Percentiles rank a stretch among this genome's conserved stretches.
These are phyloP conservation scores for Elymnias hypermnestra DNA, from an alignment of 1,140 invertebrate species.

Conservation along the genomic window DNA sequence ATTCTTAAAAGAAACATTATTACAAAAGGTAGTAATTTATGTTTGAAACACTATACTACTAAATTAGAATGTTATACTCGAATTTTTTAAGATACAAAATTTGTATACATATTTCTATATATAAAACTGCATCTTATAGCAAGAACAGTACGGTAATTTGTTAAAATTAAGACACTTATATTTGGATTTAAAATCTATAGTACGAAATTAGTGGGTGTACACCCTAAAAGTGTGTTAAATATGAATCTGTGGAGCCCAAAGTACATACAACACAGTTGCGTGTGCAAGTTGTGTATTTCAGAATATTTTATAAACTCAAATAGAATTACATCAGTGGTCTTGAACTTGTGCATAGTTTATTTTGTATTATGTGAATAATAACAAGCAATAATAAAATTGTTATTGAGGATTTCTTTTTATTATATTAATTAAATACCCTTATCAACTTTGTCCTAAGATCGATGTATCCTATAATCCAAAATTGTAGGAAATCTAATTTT, in stretches of 20 bases:
- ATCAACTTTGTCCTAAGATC: neutral
- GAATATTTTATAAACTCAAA: constrained; percentile 66
- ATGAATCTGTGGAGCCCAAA: constrained; percentile 24
- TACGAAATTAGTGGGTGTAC: neutral
- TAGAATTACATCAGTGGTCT: constrained; percentile 64
- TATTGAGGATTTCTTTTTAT: constrained; percentile 56
- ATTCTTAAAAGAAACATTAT: too few relatives aligned
- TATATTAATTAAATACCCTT: constrained; percentile 9
- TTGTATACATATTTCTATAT: too few relatives aligned
- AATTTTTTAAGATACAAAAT: too few relatives aligned
- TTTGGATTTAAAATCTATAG: too few relatives aligned
- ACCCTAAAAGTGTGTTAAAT: neutral
- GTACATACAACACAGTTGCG: constrained; percentile 30
- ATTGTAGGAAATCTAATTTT: too few relatives aligned
- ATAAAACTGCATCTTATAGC: too few relatives aligned
- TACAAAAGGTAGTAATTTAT: too few relatives aligned
- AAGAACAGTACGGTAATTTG: too few relatives aligned
- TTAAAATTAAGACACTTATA: too few relatives aligned
- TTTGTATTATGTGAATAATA: constrained; percentile 78
- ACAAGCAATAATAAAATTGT: constrained; percentile 75
- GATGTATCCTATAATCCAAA: neutral
- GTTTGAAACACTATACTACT: too few relatives aligned
- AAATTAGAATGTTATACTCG: too few relatives aligned
- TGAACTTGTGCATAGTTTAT: constrained; percentile 77
- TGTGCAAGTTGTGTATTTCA: constrained; percentile 50